Evolutionary conservation across 2,797 vertebrate species (phyloP), one percentile per base, ranked within the genome.

Genomic region (Sorex maritimensis): DNA sequence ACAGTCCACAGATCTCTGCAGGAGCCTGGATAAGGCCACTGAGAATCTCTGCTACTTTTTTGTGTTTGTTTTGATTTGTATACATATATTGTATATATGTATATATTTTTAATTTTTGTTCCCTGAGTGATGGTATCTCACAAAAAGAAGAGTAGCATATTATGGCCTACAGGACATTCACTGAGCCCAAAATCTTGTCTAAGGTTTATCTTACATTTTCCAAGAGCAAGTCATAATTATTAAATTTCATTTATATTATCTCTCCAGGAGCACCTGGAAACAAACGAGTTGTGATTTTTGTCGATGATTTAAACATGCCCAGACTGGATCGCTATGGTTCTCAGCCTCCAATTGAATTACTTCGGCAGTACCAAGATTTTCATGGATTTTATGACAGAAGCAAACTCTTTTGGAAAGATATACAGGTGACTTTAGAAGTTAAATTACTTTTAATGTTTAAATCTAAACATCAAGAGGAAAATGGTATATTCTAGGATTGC

Each of bases 301-400:
- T 99, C 82, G 98, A 99, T 74, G 98, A 99, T 90, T 97, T 99
- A 95, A 99, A 99, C 91, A 99, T 99, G 98, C 98, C 99, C 28
- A 98, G 98, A 94, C 97, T 99, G 95, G 98, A 99, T 98, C 97
- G 94, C 83, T 99, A 99, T 41, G 99, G 99, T 78, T 99, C 99
- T 77, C 98, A 99, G 92, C 98, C 99, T 19, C 98, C 99, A 0
- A 98, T 99, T 89, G 99, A 99, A 94, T 97, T 99, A 3, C 98
- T 99, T 78, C 98, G 98, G 23, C 99, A 99, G 93, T 99, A 98
- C 95, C 99, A 99, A 97, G 99, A 99, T 96, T 99, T 99, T 95
- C 97, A 97, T 87, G 98, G 98, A 90, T 98, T 99, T 97, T 99
- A 99, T 82, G 98, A 99, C 96, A 98, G 98, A 93, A 97, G 96